Evolutionary conservation across 1,140 invertebrate species (phyloP), one percentile per base, ranked within the genome.

Genomic region (Sycophaga agraensis): DNA sequence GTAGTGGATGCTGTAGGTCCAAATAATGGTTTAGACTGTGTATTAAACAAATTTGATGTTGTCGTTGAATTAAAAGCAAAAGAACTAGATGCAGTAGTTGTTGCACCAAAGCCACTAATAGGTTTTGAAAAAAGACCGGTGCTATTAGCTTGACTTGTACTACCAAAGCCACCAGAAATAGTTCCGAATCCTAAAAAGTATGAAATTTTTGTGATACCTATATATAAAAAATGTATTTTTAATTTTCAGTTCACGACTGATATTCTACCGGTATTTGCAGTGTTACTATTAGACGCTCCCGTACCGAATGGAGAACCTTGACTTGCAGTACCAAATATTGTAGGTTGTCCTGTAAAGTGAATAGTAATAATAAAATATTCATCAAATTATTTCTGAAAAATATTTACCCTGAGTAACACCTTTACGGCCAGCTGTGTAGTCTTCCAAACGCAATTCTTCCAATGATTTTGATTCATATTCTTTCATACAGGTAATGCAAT

Each of bases 401-500:
- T 62, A 46, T 17, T 22, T 70, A 70, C 72, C 64, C 69, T 80
- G 80, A 42, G 77, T 68, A 5, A 82, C 80, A 34, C 92, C 93
- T 83, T 97, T 98, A 11, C 95, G 81, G 55, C 92, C 92, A 11
- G 91, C 91, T 34, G 84, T 75, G 80, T 99, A 99, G 82, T 99
- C 97, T 79, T 99, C 96, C 22, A 92, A 79, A 46, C 96, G 83
- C 1, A 99, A 77, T 78, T 99, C 96, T 80, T 98, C 96, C 22
- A 98, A 77, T 1, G 93, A 96, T 82, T 98, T 98, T 21, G 73
- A 82, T 73, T 98, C 95, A 80, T 98, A 98, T 72, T 98, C 95
- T 82, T 98, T 97, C 96, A 98, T 98, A 62, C 91, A 93, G 4
- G 93, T 96, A 39, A 98, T 98, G 73, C 94, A 97, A 74, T 97